phyloP scores from a whole-genome alignment of 2,797 vertebrate species.

The Sebastolobus alascanus region DNA sequence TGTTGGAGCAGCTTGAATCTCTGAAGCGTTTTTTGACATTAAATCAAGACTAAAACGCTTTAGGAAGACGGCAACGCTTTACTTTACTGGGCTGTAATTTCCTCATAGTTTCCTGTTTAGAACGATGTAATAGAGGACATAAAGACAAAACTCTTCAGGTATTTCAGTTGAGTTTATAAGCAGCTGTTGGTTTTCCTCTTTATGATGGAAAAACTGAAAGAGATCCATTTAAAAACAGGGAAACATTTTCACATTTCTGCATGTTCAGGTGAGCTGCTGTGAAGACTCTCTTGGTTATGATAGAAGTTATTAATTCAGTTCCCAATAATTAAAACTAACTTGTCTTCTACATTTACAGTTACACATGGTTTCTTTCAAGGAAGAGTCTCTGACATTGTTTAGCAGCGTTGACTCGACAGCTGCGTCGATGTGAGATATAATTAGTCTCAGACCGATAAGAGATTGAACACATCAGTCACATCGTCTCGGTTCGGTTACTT shows the following conservation, averaged over 20 bases:
- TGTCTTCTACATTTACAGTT: neutral
- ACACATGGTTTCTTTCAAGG: neutral
- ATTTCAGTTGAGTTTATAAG: neutral
- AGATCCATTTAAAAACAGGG: neutral
- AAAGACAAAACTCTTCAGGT: neutral
- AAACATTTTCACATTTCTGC: no score
- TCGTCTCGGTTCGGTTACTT: neutral
- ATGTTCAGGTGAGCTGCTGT: neutral
- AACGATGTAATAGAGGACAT: neutral
- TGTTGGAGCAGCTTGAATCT: neutral
- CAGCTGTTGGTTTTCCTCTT: neutral
- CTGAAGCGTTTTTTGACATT: neutral
- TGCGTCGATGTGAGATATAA: neutral
- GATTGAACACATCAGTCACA: neutral
- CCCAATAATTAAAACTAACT: neutral
- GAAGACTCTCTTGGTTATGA: no score
- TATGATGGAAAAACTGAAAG: slow-evolving; percentile 6
- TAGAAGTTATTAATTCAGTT: neutral
- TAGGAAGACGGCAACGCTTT: neutral
- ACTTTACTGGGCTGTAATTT: neutral
- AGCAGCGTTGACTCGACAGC: neutral
- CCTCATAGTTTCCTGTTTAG: neutral
- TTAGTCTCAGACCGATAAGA: neutral
- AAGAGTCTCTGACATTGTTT: neutral
- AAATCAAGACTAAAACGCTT: neutral